Percentiles rank a stretch among this genome's conserved stretches.
Evolutionary conservation across 2,888 invertebrate species (phyloP).

Genomic region (Dicyrtomina minuta): DNA sequence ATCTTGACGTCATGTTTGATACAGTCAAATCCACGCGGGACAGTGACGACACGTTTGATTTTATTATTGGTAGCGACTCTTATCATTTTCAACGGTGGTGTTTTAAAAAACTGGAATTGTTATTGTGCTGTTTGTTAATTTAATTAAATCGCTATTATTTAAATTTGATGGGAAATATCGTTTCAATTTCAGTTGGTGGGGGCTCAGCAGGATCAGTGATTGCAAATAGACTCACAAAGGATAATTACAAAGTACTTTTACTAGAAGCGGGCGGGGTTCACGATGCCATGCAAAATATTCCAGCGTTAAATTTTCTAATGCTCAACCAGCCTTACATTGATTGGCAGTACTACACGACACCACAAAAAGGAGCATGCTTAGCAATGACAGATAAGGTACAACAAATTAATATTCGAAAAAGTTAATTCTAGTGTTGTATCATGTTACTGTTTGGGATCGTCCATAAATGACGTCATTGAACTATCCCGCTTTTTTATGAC

Average conservation of each 20-base stretch:
- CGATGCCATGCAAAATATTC: neutral
- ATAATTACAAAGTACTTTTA: conserved; percentile 8
- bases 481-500: too few relatives aligned
- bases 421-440: neutral
- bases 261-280: conserved; percentile 18
- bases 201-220: conserved; percentile 13
- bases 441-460: neutral
- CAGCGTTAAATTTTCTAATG: neutral
- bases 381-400: conserved; percentile 38
- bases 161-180: neutral
- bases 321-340: neutral
- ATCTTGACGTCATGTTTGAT: neutral
- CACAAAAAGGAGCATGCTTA: conserved; percentile 40
- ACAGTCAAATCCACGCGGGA: neutral
- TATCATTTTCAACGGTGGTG: neutral
- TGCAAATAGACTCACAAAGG: conserved; percentile 5
- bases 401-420: neutral
- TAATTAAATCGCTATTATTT: neutral
- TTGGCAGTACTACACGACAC: conserved; percentile 32
- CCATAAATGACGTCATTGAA: too few relatives aligned
- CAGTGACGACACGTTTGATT: conserved; percentile 3
- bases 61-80: conserved; percentile 7
- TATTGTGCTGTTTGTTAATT: neutral
- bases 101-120: neutral
- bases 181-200: conserved; percentile 4